A percentile compares a stretch with the other conserved stretches of the same genome.
These are phyloP conservation scores for Dendrolimus punctatus DNA, from an alignment of 1,140 invertebrate genomes.

Conservation along the genomic window DNA sequence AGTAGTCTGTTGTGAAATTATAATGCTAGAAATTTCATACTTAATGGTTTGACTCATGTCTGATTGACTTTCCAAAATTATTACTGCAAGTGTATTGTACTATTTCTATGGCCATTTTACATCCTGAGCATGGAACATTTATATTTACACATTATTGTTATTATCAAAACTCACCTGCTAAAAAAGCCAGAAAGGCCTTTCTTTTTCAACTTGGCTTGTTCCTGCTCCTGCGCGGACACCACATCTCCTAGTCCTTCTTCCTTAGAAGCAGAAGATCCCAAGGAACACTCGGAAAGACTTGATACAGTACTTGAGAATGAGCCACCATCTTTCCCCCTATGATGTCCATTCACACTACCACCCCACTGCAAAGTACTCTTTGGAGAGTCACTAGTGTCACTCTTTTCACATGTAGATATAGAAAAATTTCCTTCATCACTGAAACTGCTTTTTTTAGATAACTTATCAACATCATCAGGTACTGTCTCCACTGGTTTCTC, in stretches of 20 bases:
- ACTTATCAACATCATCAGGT: constrained; percentile 52
- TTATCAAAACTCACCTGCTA: constrained; percentile 50
- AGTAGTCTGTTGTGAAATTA: no score
- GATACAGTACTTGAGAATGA: constrained; percentile 69
- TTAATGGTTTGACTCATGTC: no score
- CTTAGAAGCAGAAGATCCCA: constrained; percentile 56
- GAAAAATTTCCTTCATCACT: constrained; percentile 70
- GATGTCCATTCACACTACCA: constrained; percentile 65
- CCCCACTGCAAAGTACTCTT: constrained; percentile 65
- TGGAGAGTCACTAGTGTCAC: constrained; percentile 65
- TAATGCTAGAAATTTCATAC: no score
- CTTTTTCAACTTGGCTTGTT: constrained; percentile 60
- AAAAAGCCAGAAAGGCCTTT: constrained; percentile 67
- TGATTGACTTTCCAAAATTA: no score
- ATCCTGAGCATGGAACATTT: not conserved
- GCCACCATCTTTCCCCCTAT: constrained; percentile 62
- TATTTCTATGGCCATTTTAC: no score
- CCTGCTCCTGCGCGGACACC: constrained; percentile 20
- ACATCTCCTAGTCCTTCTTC: constrained; percentile 46
- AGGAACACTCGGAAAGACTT: constrained; percentile 64
- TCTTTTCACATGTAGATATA: constrained; percentile 66
- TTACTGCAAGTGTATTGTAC: no score
- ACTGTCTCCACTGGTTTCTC: constrained; percentile 40
- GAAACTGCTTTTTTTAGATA: constrained; percentile 66
- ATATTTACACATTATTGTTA: not conserved